phyloP scores from a whole-genome alignment of 2,113 vertebrate species.

The Grus americana region DNA sequence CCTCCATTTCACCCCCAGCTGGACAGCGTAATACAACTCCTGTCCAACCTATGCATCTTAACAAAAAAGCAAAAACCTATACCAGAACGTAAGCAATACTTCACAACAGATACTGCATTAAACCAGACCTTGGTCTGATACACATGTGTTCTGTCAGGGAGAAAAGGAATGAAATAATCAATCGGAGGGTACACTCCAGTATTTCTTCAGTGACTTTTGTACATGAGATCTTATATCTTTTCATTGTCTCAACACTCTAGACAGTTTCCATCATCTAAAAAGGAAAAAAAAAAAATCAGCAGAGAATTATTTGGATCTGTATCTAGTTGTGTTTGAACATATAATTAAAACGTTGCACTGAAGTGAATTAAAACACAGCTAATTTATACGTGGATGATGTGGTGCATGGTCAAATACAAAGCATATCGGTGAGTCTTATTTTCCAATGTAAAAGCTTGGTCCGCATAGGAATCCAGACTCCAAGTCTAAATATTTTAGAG shows the following conservation, averaged over 20 bases:
- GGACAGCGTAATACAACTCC: background rate
- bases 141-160: background rate
- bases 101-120: background rate
- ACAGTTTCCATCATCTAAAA: background rate
- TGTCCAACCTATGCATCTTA: background rate
- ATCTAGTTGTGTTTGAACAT: background rate
- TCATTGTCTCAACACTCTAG: background rate
- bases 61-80: background rate
- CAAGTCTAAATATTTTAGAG: background rate
- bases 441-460: background rate
- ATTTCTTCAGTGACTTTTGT: slow-evolving; percentile 1
- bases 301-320: background rate
- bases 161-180: background rate
- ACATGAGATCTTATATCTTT: background rate
- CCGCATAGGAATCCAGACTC: background rate
- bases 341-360: background rate
- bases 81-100: background rate
- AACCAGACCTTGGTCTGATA: background rate
- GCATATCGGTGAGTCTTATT: background rate
- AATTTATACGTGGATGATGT: background rate
- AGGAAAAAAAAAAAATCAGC: background rate
- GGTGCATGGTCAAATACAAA: background rate
- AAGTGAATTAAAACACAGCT: background rate
- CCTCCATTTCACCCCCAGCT: background rate
- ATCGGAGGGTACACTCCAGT: background rate